Percentiles rank a stretch among this genome's conserved stretches.
phyloP scores from a whole-genome alignment of 2,797 vertebrate genomes.

The Artibeus lituratus region DNA sequence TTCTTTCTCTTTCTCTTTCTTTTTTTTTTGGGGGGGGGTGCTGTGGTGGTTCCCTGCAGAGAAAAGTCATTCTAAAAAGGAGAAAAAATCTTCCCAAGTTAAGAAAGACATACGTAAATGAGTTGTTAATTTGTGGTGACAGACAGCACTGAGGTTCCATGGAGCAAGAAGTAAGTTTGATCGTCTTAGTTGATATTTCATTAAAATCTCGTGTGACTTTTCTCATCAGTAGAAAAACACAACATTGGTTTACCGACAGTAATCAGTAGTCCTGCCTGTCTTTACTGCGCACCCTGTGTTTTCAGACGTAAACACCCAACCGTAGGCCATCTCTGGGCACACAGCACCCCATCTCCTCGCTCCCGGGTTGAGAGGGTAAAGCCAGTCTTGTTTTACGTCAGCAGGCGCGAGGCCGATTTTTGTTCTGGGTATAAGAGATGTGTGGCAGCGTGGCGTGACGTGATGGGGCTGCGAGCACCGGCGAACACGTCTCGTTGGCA shows the following conservation, averaged over 20 bases:
- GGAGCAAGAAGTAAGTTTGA: neutral
- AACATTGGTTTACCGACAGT: neutral
- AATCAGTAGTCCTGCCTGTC: neutral
- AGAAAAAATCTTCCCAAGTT: neutral
- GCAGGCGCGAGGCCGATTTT: neutral
- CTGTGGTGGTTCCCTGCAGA: neutral
- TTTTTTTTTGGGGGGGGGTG: too few relatives aligned
- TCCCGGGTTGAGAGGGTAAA: neutral
- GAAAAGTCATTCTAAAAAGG: neutral
- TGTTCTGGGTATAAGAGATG: neutral
- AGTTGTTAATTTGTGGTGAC: neutral
- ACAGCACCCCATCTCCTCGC: neutral
- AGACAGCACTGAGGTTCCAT: neutral
- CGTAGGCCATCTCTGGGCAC: neutral
- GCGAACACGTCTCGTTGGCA: neutral
- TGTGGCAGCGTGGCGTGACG: neutral
- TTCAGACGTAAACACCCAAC: neutral
- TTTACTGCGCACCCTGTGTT: neutral
- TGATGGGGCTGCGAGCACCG: neutral
- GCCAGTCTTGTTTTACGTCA: neutral
- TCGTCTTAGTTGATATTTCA: neutral
- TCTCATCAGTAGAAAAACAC: neutral
- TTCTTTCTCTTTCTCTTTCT: too few relatives aligned
- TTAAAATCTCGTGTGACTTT: neutral
- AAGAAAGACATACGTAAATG: neutral